Evolutionary conservation across 2,113 vertebrate species (phyloP), one percentile per base, ranked within the genome.

Genomic region (Paralichthys olivaceus): DNA sequence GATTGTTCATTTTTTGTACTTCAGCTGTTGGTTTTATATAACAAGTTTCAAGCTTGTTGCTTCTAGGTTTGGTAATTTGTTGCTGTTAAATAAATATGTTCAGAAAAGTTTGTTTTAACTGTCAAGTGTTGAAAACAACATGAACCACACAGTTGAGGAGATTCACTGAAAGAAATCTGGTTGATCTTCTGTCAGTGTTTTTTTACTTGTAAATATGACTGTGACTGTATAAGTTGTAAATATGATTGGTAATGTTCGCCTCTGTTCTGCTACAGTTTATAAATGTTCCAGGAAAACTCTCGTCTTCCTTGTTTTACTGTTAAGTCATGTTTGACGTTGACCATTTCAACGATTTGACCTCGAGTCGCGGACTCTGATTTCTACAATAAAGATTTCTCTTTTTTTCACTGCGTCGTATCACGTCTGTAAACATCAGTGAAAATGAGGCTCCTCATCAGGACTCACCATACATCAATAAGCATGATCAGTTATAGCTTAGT

Each of bases 201-300:
- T 79, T 71, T 84, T 77, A 40, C 71, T 81, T 81, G 55, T 71
- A 59, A 51, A 43, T 82, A 22, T 20, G 53, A 83, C 74, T 49
- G 15, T 57, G 34, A 69, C 55, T 77, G 22, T n/a, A 43, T 49
- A 4, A 20, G 4, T 49, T 49, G 19, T 49, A 49, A 14, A 56
- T 61, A 55, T 15, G 15, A 43, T 54, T 3, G 1, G 43, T 56
- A 26, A 62, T 74, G 19, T 63, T 57, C 13, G 20, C 54, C 15
- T 84, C 34, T 67, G 79, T 86, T 84, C 49, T 51, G 12, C 63
- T 51, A 56, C 49, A 51, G 13, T 53, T 58, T 58, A 14, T 43
- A 37, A 72, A 62, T 72, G 64, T 84, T 85, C 74, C 56, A 77
- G 68, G 29, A 75, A 73, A 63, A 67, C 34, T 7, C 51, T 73